Evolutionary conservation across 2,113 vertebrate genomes (phyloP), one percentile per base, ranked within the genome.

Genomic region (Brachirus orientalis): DNA sequence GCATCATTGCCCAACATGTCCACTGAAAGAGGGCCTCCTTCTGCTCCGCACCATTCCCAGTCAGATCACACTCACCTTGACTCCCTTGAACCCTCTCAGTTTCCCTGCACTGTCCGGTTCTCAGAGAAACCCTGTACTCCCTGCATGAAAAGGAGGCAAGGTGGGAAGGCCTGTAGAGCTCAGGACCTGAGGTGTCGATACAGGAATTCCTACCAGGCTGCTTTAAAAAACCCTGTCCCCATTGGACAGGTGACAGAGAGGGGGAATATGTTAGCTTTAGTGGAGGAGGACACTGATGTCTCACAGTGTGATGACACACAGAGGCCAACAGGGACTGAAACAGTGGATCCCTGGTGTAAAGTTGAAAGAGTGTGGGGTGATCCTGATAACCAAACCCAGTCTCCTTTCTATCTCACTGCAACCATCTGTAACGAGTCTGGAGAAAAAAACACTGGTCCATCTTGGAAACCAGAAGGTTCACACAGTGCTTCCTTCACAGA

Each of bases 91-190:
- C 6, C 1, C 0, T 69, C 75, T 69, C 56, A 87, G 48, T 92
- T 90, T 7, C 18, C 7, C 0, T 90, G 80, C 40, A 54, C 82
- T 0, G 64, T 68, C 1, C 75, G 70, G n/a, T 93, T 79, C 0
- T 91, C 93, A 51, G 92, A 95, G 63, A 92, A 92, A 12, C 90
- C 92, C 43, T 94, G 94, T 13, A 80, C 87, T 0, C 93, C 90
- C 0, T 92, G 92, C 63, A 83, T 90, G 79, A 90, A 80, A 37
- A 92, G 89, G 59, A 94, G 90, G 38, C 86, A 91, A 47, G 86
- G 68, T 0, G 83, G 54, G 17, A 86, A 55, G 44, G 86, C 89
- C 9, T 75, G 40, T 10, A 82, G 72, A 66, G 52, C 54, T 5
- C 91, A 91, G 0, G 69, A 91, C 35, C 61, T 90, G 1, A 90